Base-by-base conservation (phyloP, 2,113 vertebrate species). In the Sapayoa aenigma region DNA sequence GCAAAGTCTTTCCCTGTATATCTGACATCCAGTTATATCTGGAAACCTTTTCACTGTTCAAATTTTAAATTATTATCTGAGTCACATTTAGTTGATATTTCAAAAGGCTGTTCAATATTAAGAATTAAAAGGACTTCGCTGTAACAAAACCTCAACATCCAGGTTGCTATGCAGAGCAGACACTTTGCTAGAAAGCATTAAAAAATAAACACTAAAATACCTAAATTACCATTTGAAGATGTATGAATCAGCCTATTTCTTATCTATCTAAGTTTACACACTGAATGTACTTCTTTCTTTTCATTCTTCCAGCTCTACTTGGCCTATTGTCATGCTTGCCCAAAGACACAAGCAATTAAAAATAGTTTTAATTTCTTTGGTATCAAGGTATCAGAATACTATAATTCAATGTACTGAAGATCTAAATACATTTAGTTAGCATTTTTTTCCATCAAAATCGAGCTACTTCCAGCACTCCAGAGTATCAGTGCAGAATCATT, bases 21-120 rank as follows among this genome's bases (percentile, higher is more conserved):
- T 65, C 84, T 86, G 68, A 94, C 49, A 78, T 66, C 63, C 66
- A 79, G 37, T 93, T 91, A 85, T 55, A 75, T 88, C 83, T 92
- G 77, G 89, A 95, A 96, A 85, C 14, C 5, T 94, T 90, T 94
- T 46, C 47, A 79, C 68, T 55, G 39, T 35, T 92, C 46, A 77
- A 60, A 60, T 82, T 84, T n/a, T 93, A 31, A 25, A 55, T 91
- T 87, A 95, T 79, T 42, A 72, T 77, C 52, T 33, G 94, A 96
- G 19, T 42, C 59, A 91, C 21, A 72, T 22, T 94, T 67, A 94
- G 41, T 0, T 92, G 81, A 68, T 72, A 22, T 75, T 94, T 95
- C 68, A 92, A 87, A 93, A 94, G 25, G 30, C 37, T 84, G 35
- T 58, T 82, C 62, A 87, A 25, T 63, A 78, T 27, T 30, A 85